Evolutionary conservation across 2,113 vertebrate species (phyloP).

Genomic region (Triplophysa rosa): DNA sequence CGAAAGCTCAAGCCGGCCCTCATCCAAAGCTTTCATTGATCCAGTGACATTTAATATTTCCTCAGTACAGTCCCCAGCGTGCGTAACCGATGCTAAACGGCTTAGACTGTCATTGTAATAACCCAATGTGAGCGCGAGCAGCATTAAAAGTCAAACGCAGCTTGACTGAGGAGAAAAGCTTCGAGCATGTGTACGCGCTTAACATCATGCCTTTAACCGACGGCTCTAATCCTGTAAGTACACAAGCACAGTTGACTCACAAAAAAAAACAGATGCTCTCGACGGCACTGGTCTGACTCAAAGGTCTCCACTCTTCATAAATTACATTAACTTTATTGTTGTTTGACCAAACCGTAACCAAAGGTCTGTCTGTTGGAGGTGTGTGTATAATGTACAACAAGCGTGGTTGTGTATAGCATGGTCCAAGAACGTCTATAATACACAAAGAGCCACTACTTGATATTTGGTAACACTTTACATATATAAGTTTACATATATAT

Average conservation of each 20-base stretch:
- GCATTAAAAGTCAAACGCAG: constrained; percentile 4
- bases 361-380: background rate
- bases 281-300: background rate
- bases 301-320: background rate
- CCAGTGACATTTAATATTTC: constrained; percentile 31
- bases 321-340: background rate
- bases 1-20: background rate
- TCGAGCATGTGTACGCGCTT: constrained; percentile 70
- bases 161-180: background rate
- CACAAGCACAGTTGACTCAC: constrained; percentile 29
- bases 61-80: constrained; percentile 15
- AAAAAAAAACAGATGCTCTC: background rate
- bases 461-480: too few species aligned
- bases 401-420: too few species aligned
- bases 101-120: constrained; percentile 20
- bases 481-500: too few species aligned
- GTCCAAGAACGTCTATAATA: too few species aligned
- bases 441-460: too few species aligned
- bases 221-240: constrained; percentile 58
- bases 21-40: constrained; percentile 14
- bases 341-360: background rate
- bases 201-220: constrained; percentile 59
- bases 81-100: constrained; percentile 19
- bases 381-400: background rate
- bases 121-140: background rate